These are phyloP conservation scores for Drosophila histrio DNA, from an alignment of 2,888 invertebrate species.

Conservation along the genomic window DNA sequence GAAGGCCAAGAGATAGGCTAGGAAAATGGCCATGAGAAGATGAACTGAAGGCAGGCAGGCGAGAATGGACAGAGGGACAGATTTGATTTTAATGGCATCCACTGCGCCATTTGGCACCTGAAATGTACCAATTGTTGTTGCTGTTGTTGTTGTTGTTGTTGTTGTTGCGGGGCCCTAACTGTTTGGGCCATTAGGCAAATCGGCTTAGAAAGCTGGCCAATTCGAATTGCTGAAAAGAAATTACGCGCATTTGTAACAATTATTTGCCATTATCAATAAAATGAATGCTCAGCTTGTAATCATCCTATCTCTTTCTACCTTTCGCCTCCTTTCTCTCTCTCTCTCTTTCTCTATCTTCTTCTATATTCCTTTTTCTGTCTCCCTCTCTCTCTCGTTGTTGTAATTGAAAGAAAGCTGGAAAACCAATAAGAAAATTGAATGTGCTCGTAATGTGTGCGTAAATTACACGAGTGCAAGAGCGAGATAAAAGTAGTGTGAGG, in stretches of 20 bases:
- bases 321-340: neutral
- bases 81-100: constrained; percentile 16
- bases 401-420: constrained; percentile 57
- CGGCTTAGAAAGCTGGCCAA: constrained; percentile 63
- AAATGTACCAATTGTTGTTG: constrained; percentile 16
- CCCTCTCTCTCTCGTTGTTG: neutral
- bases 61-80: neutral
- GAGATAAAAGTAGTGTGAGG: neutral
- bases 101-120: constrained; percentile 32
- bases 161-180: constrained; percentile 38
- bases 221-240: constrained; percentile 51
- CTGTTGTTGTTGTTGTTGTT: constrained; percentile 8
- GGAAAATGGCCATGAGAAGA: neutral
- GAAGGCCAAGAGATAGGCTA: neutral
- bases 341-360: neutral
- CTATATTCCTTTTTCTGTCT: neutral
- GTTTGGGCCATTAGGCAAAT: constrained; percentile 63
- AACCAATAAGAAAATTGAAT: constrained; percentile 64
- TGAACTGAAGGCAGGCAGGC: neutral
- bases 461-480: constrained; percentile 26
- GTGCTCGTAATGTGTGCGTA: constrained; percentile 61
- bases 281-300: constrained; percentile 27
- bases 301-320: neutral
- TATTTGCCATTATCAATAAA: constrained; percentile 68
- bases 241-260: constrained; percentile 66